Evolutionary conservation across 1,140 invertebrate species (phyloP).

Genomic region (Oryctes rhinoceros): DNA sequence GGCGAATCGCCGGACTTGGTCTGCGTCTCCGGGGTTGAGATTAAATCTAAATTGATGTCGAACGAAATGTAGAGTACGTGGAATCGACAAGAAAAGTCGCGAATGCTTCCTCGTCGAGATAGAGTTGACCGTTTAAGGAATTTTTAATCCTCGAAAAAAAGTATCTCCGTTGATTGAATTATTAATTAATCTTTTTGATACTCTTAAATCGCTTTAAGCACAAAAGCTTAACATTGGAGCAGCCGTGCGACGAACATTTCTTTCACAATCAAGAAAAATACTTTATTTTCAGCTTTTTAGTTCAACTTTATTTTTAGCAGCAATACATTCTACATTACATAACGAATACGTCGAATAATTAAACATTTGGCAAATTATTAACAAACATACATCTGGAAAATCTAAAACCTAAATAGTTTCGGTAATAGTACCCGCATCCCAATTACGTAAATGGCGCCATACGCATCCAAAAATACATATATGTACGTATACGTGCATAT

Average conservation of each 20-base stretch:
- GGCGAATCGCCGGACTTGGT: neutral
- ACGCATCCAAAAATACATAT: neutral
- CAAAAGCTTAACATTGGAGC: neutral
- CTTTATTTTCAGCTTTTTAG: neutral
- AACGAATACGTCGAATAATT: too few relatives aligned
- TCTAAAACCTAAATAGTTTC: neutral
- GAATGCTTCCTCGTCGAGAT: neutral
- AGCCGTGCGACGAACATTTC: neutral
- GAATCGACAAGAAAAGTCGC: neutral
- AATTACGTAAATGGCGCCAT: neutral
- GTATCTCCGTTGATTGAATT: neutral
- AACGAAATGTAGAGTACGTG: neutral
- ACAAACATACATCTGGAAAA: too few relatives aligned
- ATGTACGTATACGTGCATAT: neutral
- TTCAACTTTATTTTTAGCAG: neutral
- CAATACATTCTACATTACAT: too few relatives aligned
- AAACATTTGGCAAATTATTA: too few relatives aligned
- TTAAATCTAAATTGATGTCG: constrained; percentile 11
- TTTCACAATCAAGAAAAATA: too few relatives aligned
- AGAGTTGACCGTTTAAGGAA: neutral
- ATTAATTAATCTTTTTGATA: neutral
- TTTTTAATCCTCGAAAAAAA: neutral
- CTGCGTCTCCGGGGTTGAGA: neutral
- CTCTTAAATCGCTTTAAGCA: neutral
- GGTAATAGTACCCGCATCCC: too few relatives aligned